Evolutionary conservation across 2,888 invertebrate species (phyloP).

Genomic region (Trichogramma evanescens): DNA sequence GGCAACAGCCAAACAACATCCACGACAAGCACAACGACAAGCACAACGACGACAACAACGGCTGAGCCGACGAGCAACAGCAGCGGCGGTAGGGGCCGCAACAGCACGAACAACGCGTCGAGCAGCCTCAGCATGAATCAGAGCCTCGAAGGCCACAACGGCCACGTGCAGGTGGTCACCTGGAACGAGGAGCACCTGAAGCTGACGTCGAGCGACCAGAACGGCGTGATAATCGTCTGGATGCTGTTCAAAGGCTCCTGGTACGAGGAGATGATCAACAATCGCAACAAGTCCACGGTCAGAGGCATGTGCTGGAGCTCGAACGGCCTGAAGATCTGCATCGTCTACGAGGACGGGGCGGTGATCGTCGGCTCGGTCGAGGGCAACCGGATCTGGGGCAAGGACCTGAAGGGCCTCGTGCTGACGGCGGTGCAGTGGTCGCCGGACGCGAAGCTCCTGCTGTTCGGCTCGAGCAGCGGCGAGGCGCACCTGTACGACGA

Average conservation of each 20-base stretch:
- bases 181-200: slow-evolving; percentile 98
- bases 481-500: slow-evolving; percentile 93
- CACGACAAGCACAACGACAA: background rate
- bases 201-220: slow-evolving; percentile 91
- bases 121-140: slow-evolving; percentile 95
- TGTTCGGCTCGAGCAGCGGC: slow-evolving; percentile 85
- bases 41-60: background rate
- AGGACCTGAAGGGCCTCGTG: slow-evolving; percentile 82
- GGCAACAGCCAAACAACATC: background rate
- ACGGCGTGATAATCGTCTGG: slow-evolving; percentile 98
- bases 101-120: slow-evolving; percentile 54
- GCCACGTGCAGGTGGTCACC: slow-evolving; percentile 80
- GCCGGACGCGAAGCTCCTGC: slow-evolving; percentile 80
- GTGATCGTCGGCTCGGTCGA: slow-evolving; percentile 95
- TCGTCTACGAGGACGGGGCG: slow-evolving; percentile 97
- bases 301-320: slow-evolving; percentile 96
- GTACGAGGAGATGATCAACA: slow-evolving; percentile 99
- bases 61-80: slow-evolving; percentile 6
- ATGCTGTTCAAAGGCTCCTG: slow-evolving; percentile 95
- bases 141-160: slow-evolving; percentile 89
- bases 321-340: slow-evolving; percentile 95
- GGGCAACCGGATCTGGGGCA: slow-evolving; percentile 97
- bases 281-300: slow-evolving; percentile 94
- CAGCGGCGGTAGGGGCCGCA: slow-evolving; percentile 39
- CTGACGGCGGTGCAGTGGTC: slow-evolving; percentile 92